phyloP scores from a whole-genome alignment of 2,113 vertebrate species.

The Cottus gobio region DNA sequence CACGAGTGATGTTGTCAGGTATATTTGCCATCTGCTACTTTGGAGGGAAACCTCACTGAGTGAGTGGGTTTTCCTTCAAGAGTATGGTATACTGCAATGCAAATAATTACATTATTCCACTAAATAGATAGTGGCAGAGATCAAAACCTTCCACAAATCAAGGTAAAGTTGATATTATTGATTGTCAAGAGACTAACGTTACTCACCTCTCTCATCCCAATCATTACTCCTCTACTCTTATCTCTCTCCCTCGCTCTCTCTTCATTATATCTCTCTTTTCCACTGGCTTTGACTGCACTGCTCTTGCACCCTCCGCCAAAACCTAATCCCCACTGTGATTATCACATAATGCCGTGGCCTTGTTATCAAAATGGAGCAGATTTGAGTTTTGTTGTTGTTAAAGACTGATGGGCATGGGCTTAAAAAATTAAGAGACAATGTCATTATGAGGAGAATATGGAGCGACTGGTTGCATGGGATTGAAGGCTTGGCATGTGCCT shows the following conservation, averaged over 20 bases:
- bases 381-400: slow-evolving; percentile 72
- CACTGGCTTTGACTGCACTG: slow-evolving; percentile 63
- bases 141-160: slow-evolving; percentile 71
- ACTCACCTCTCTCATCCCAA: slow-evolving; percentile 73
- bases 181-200: slow-evolving; percentile 73
- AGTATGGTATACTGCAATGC: slow-evolving; percentile 40
- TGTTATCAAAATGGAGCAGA: slow-evolving; percentile 78
- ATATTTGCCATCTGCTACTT: slow-evolving; percentile 33
- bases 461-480: slow-evolving; percentile 56
- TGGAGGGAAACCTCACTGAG: slow-evolving; percentile 22
- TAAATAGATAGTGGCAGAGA: slow-evolving; percentile 67
- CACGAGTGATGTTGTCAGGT: slow-evolving; percentile 1
- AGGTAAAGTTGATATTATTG: slow-evolving; percentile 77
- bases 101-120: slow-evolving; percentile 63
- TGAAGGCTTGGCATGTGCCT: slow-evolving; percentile 39
- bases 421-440: slow-evolving; percentile 61
- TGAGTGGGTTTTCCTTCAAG: slow-evolving; percentile 22
- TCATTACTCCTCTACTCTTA: slow-evolving; percentile 69
- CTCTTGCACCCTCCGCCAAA: slow-evolving; percentile 63
- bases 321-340: slow-evolving; percentile 75
- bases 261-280: slow-evolving; percentile 68
- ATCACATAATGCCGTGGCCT: slow-evolving; percentile 77
- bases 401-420: slow-evolving; percentile 61
- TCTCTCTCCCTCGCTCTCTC: slow-evolving; percentile 67
- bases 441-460: slow-evolving; percentile 64